Percentiles rank a stretch among this genome's conserved stretches.
Conservation (phyloP, 2,888 invertebrate genomes). For the Linyphia triangularis region DNA sequence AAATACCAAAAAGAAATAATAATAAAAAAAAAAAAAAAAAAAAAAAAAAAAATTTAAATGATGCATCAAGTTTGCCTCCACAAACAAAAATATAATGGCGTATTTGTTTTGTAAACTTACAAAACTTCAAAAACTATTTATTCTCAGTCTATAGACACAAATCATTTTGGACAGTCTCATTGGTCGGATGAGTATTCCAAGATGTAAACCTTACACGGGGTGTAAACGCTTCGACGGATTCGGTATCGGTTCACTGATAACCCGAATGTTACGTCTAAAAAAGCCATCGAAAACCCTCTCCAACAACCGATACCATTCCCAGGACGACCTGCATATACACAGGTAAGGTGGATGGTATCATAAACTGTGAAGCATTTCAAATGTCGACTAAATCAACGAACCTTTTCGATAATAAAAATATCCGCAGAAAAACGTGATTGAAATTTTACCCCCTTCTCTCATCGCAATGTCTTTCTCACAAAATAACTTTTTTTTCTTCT, state of each 20-base stretch:
- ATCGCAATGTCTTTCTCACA: background rate
- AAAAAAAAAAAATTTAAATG: too few relatives aligned
- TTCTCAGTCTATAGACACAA: background rate
- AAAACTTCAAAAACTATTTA: background rate
- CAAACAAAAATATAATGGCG: too few relatives aligned
- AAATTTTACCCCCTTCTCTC: conserved; percentile 3
- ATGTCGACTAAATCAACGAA: background rate
- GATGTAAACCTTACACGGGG: background rate
- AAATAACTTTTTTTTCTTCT: background rate
- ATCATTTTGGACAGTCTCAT: background rate
- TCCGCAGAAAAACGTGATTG: background rate
- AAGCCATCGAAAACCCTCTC: background rate
- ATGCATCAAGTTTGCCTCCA: too few relatives aligned
- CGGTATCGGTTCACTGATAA: background rate
- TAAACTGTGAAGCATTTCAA: background rate
- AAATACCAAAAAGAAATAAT: too few relatives aligned
- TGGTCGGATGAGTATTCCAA: background rate
- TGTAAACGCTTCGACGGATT: background rate
- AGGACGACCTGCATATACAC: too few relatives aligned
- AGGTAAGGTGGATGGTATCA: background rate
- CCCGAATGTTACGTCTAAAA: background rate
- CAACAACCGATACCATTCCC: too few relatives aligned
- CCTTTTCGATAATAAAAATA: background rate
- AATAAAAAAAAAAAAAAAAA: too few relatives aligned
- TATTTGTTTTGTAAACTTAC: background rate